Evolutionary conservation across 2,888 invertebrate species (phyloP).

Genomic region (Drosophila algonquin): DNA sequence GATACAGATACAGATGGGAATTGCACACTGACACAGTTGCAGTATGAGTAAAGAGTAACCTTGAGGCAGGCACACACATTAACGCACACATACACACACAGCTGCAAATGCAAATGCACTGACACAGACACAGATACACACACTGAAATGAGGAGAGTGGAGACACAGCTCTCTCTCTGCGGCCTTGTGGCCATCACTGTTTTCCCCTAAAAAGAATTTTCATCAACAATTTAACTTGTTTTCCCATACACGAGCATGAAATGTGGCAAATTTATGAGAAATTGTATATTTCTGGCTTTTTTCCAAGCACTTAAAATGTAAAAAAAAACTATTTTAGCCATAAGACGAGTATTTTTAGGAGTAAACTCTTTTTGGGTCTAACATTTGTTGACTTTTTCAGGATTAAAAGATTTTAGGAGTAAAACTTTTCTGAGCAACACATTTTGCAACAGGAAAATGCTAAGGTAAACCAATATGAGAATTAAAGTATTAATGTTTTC

Average conservation of each 20-base stretch:
- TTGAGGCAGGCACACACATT: slow-evolving; percentile 26
- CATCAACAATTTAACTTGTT: background rate
- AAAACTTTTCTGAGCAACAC: too few relatives aligned
- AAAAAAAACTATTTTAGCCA: background rate
- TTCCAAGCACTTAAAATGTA: background rate
- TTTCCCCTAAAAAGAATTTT: background rate
- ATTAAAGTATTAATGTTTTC: too few relatives aligned
- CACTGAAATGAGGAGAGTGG: slow-evolving; percentile 2
- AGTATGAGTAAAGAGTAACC: slow-evolving; percentile 44
- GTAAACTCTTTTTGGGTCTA: background rate
- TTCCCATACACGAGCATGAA: background rate
- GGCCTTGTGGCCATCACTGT: slow-evolving; percentile 23
- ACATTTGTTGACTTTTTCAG: too few relatives aligned
- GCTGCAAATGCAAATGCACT: slow-evolving; percentile 16
- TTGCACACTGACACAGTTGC: slow-evolving; percentile 40
- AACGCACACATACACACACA: background rate
- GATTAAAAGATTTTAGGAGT: too few relatives aligned
- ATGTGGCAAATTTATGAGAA: background rate
- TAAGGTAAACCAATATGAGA: too few relatives aligned
- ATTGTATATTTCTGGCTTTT: background rate
- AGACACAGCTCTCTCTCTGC: background rate
- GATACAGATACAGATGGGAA: slow-evolving; percentile 12
- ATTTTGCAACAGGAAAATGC: too few relatives aligned
- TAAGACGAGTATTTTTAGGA: background rate
- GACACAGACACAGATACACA: slow-evolving; percentile 16